Percentiles rank a stretch among this genome's conserved stretches.
Evolutionary conservation across 2,113 vertebrate species (phyloP).

Genomic region (Sus scrofa): T2T-Sscrofa CM000824.6:105634501-105635000

Average conservation of each 20-base stretch:
- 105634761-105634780: conserved; percentile 85
- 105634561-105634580: conserved; percentile 52
- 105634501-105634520: conserved; percentile 67
- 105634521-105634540: conserved; percentile 69
- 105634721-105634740: conserved; percentile 81
- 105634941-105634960: not conserved
- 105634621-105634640: conserved; percentile 40
- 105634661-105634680: conserved; percentile 66
- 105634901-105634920: conserved; percentile 79
- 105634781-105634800: conserved; percentile 82
- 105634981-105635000: conserved; percentile 40
- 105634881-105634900: conserved; percentile 72
- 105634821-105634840: conserved; percentile 80
- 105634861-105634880: conserved; percentile 76
- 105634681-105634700: conserved; percentile 65
- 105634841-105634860: conserved; percentile 74
- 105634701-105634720: conserved; percentile 82
- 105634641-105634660: conserved; percentile 51
- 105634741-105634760: conserved; percentile 82
- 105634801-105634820: conserved; percentile 82
- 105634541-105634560: conserved; percentile 64
- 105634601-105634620: conserved; percentile 65
- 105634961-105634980: conserved; percentile 18
- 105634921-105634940: conserved; percentile 53
- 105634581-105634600: conserved; percentile 39